Percentiles rank a stretch among this genome's conserved stretches.
These are phyloP conservation scores for Artibeus jamaicensis DNA, from an alignment of 2,797 vertebrate genomes.

Conservation along the genomic window DNA sequence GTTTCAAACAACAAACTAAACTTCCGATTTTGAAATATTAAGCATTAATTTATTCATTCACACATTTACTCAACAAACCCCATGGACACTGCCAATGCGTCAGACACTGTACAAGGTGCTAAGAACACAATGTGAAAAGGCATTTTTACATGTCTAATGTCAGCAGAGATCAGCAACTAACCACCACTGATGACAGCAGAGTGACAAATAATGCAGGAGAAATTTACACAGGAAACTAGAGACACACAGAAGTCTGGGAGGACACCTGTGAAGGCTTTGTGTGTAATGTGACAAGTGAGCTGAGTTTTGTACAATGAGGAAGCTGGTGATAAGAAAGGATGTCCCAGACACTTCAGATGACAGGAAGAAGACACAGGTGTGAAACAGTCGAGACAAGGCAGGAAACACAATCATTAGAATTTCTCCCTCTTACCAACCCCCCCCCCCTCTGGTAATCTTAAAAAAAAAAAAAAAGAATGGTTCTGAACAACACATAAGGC, in stretches of 20 bases:
- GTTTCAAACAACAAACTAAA: conserved; percentile 20
- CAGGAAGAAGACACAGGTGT: not conserved
- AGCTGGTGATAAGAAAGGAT: not conserved
- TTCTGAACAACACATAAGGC: not conserved
- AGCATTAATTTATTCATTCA: not conserved
- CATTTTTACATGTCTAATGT: not conserved
- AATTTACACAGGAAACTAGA: not conserved
- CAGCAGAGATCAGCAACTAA: not conserved
- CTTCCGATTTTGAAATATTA: not conserved
- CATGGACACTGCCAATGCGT: not conserved
- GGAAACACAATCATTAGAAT: not conserved
- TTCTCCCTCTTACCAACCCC: too few species aligned
- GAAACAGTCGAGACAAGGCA: not conserved
- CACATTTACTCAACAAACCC: not conserved
- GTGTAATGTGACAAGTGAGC: not conserved
- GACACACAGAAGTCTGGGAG: not conserved
- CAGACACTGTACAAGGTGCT: not conserved
- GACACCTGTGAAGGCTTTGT: not conserved
- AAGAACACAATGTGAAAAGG: not conserved
- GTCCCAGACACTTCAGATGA: not conserved
- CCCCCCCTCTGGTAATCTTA: too few species aligned
- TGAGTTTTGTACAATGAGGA: not conserved
- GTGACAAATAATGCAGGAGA: not conserved
- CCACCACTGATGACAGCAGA: not conserved
- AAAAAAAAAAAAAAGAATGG: too few species aligned